Evolutionary conservation across 2,888 invertebrate species (phyloP), one percentile per base, ranked within the genome.

Genomic region (Vesta saturnalis): DNA sequence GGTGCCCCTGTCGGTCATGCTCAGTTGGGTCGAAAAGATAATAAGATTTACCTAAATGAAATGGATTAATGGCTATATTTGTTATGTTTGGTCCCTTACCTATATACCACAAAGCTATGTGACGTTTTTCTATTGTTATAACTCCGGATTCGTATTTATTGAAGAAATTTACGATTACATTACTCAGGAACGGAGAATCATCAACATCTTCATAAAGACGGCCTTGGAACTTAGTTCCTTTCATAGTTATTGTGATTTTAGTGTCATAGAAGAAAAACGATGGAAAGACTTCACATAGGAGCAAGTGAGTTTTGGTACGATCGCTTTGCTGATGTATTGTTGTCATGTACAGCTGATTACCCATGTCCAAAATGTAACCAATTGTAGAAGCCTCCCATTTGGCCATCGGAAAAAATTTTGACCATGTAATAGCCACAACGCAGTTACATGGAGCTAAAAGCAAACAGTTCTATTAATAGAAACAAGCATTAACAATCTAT

Each of bases 371-470:
- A 19, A 88, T 82, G 70, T 85, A 84, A 74, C 90, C 89, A 0
- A 91, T 75, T 1, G 87, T 84, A 67, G 85, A 85, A 77, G 85
- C 84, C 0, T 86, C 86, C 91, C 91, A 91, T 60, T 85, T 85
- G 61, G 86, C 84, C 56, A 88, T 87, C 69, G 86, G 86, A 76
- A 85, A 86, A 67, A 88, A 84, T 74, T 86, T 85, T 0, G 88
- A 86, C 71, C 87, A 83, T 35, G 86, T 85, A 71, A 87, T 87
- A 0, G 88, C 87, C 82, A 88, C 86, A 0, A 88, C 85, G 67
- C 87, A 87, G 83, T 87, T 87, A 0, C 87, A 85, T 19, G 69
- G 66, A 1, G 61, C 69, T 70, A 35, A 55, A 70, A 70, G 2
- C 23, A 54, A 16, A 21, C n/a, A n/a, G n/a, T n/a, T n/a, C n/a